A percentile compares a stretch with the other conserved stretches of the same genome.
phyloP scores from a whole-genome alignment of 2,888 invertebrate genomes.

The Rotaria macrura region DNA sequence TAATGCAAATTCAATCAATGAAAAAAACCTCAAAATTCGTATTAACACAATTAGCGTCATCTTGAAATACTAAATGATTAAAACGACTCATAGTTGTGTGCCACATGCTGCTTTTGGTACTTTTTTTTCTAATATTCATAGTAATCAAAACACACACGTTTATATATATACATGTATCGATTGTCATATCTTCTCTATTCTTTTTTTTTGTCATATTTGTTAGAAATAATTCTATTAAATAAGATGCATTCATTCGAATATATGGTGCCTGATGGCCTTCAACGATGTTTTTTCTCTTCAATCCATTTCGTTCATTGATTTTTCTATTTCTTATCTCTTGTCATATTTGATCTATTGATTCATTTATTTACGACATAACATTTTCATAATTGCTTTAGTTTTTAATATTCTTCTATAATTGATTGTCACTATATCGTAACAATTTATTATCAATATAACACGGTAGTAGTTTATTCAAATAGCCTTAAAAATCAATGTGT shows the following conservation, averaged over 20 bases:
- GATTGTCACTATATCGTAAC: background rate
- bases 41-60: background rate
- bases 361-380: background rate
- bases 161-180: background rate
- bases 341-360: no score
- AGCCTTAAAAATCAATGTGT: no score
- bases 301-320: background rate
- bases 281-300: background rate
- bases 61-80: background rate
- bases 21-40: background rate
- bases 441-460: background rate
- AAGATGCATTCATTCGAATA: background rate
- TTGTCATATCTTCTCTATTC: background rate
- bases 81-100: background rate
- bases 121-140: background rate
- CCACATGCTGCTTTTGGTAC: background rate
- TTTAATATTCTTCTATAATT: no score
- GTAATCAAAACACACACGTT: background rate
- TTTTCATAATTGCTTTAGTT: background rate
- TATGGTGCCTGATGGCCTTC: background rate
- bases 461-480: no score
- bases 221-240: background rate
- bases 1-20: background rate
- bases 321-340: background rate
- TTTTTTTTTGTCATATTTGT: background rate